Conservation (phyloP, 2,797 vertebrate genomes). For the Dryobates pubescens region DNA sequence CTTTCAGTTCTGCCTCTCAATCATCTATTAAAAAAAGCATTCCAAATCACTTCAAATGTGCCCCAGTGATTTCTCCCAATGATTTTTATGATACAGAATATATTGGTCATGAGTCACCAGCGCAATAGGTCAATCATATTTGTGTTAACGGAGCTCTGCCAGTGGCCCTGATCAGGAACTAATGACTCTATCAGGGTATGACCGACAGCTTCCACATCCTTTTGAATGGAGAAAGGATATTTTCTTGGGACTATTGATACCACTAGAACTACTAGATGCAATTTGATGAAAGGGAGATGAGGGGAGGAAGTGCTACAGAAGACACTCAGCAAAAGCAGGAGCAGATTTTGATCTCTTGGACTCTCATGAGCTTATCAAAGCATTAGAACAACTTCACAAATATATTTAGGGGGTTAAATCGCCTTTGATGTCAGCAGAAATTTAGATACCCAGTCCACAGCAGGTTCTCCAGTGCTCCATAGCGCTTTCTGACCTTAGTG, state of each 20-base stretch:
- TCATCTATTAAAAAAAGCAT: neutral
- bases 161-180: neutral
- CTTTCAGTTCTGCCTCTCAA: neutral
- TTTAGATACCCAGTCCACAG: neutral
- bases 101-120: neutral
- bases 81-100: neutral
- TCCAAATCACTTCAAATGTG: neutral
- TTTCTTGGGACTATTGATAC: neutral
- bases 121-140: neutral
- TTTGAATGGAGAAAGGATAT: neutral
- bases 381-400: neutral
- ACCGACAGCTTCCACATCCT: neutral
- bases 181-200: neutral
- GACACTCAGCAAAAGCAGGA: neutral
- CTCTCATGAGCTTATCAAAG: neutral
- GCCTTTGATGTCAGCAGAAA: neutral
- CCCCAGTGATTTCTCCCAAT: neutral
- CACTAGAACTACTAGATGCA: constrained; percentile 17
- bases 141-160: neutral
- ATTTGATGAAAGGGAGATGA: constrained; percentile 14
- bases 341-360: constrained; percentile 5
- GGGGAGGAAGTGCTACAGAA: neutral
- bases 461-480: neutral
- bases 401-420: neutral
- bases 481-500: neutral